Evolutionary conservation across 2,888 invertebrate genomes (phyloP).

Genomic region (Poecilobothrus nobilitatus): DNA sequence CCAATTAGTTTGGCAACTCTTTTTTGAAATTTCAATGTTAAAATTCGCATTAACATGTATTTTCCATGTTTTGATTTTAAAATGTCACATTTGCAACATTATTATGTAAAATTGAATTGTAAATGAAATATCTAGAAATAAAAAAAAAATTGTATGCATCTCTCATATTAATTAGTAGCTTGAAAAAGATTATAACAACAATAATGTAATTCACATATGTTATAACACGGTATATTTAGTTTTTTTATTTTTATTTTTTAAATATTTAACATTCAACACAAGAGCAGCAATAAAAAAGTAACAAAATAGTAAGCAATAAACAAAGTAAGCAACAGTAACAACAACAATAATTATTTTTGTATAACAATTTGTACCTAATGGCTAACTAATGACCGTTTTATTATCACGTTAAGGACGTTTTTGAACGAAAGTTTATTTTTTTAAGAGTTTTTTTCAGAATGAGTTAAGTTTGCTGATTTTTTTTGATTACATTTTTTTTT

Average conservation of each 20-base stretch:
- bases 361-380: constrained; percentile 5
- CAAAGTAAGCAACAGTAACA: background rate
- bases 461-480: too few relatives aligned
- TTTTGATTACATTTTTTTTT: too few relatives aligned
- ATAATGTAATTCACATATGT: background rate
- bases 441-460: too few relatives aligned
- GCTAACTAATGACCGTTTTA: constrained; percentile 8
- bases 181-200: background rate
- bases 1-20: too few relatives aligned
- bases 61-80: background rate
- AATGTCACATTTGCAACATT: background rate
- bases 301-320: too few relatives aligned
- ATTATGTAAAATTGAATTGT: background rate
- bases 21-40: too few relatives aligned
- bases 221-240: background rate
- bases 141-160: background rate
- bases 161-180: background rate
- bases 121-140: background rate
- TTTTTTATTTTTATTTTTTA: too few relatives aligned
- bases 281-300: background rate
- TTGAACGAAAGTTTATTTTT: too few relatives aligned
- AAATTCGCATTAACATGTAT: too few relatives aligned
- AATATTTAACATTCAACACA: background rate
- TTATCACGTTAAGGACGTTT: constrained; percentile 5
- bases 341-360: background rate